These are phyloP conservation scores for Caenorhabditis sulstoni DNA, from an alignment of 2,888 invertebrate genomes.

Conservation along the genomic window DNA sequence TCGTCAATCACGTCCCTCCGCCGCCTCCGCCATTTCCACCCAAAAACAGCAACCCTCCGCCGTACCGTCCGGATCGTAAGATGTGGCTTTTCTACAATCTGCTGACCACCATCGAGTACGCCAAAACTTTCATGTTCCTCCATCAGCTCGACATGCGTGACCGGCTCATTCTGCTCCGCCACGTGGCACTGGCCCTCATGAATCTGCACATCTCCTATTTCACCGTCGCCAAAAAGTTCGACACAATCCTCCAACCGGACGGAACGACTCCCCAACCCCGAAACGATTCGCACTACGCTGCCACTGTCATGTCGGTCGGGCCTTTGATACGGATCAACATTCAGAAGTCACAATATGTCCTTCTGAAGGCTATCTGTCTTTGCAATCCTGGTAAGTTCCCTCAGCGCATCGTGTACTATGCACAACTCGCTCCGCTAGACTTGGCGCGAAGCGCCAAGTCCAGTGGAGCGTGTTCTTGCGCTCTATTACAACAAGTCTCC, in stretches of 20 bases:
- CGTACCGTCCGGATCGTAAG: slow-evolving; percentile 18
- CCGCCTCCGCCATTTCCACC: not conserved
- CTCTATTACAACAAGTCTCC: no score
- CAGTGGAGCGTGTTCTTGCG: no score
- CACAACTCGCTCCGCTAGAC: no score
- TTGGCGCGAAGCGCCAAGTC: no score
- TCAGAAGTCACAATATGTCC: slow-evolving; percentile 23
- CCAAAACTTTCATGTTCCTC: slow-evolving; percentile 47
- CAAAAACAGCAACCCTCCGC: not conserved
- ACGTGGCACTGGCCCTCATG: slow-evolving; percentile 32
- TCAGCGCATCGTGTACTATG: no score
- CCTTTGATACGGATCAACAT: slow-evolving; percentile 40
- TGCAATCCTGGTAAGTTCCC: slow-evolving; percentile 35
- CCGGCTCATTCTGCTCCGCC: slow-evolving; percentile 10
- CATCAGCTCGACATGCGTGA: slow-evolving; percentile 27
- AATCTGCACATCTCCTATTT: slow-evolving; percentile 42
- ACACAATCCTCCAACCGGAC: slow-evolving; percentile 33
- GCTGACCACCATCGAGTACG: slow-evolving; percentile 46
- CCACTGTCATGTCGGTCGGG: slow-evolving; percentile 38
- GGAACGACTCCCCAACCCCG: slow-evolving; percentile 2
- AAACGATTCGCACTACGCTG: slow-evolving; percentile 27
- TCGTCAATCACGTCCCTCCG: not conserved
- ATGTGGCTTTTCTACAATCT: slow-evolving; percentile 41
- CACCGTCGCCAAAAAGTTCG: slow-evolving; percentile 22
- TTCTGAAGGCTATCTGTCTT: slow-evolving; percentile 49